phyloP scores from a whole-genome alignment of 1,140 invertebrate species.

The Pararge aegeria region DNA sequence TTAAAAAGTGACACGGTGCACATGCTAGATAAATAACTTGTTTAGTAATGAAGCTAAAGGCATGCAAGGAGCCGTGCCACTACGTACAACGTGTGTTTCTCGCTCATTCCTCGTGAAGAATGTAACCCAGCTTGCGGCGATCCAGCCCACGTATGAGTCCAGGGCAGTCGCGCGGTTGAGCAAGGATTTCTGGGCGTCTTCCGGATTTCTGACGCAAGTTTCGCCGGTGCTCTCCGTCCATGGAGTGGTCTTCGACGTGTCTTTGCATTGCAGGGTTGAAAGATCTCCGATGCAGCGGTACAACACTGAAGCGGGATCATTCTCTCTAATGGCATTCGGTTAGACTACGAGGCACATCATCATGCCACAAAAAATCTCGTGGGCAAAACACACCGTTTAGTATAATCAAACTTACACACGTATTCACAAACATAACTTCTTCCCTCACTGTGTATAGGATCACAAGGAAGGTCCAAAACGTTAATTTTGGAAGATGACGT shows the following conservation, averaged over 20 bases:
- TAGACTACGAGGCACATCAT: slow-evolving; percentile 31
- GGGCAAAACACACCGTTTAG: neutral
- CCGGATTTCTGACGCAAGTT: slow-evolving; percentile 56
- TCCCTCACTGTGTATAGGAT: no score
- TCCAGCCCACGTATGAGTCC: slow-evolving; percentile 68
- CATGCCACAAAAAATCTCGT: slow-evolving; percentile 36
- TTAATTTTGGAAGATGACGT: no score
- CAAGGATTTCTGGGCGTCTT: slow-evolving; percentile 47
- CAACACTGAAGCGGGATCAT: slow-evolving; percentile 61
- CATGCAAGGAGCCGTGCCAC: slow-evolving; percentile 6
- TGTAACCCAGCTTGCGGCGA: slow-evolving; percentile 63
- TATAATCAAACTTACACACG: slow-evolving; percentile 2
- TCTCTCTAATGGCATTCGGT: slow-evolving; percentile 38
- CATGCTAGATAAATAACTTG: slow-evolving; percentile 11
- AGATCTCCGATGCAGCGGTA: slow-evolving; percentile 75
- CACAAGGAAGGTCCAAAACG: no score
- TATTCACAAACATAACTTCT: neutral
- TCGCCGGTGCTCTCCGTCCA: slow-evolving; percentile 20
- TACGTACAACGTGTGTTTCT: slow-evolving; percentile 68
- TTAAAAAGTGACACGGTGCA: slow-evolving; percentile 17
- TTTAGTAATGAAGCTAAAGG: slow-evolving; percentile 7
- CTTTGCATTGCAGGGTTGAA: slow-evolving; percentile 58
- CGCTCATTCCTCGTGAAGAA: slow-evolving; percentile 67
- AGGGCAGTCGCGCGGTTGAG: slow-evolving; percentile 60
- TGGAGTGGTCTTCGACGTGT: slow-evolving; percentile 17